Evolutionary conservation across 2,797 vertebrate species (phyloP).

Genomic region (Danio albolineatus): DNA sequence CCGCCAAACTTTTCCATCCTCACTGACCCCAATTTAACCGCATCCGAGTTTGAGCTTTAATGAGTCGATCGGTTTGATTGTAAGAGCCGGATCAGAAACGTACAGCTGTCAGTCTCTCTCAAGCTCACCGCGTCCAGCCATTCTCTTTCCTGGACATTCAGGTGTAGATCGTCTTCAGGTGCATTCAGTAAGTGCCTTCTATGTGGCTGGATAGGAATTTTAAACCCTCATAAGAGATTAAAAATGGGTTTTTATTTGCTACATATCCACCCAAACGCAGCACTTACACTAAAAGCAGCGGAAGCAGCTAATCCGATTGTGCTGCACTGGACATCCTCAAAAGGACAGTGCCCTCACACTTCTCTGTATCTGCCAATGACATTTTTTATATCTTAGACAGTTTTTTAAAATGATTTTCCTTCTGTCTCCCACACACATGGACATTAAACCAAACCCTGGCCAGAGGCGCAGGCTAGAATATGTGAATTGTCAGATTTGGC

Average conservation of each 20-base stretch:
- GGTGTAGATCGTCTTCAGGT: conserved; percentile 19
- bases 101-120: conserved; percentile 11
- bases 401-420: background rate
- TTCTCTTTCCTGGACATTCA: conserved; percentile 14
- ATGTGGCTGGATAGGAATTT: conserved; percentile 38
- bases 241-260: conserved; percentile 46
- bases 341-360: conserved; percentile 5
- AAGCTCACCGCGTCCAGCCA: background rate
- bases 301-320: conserved; percentile 34
- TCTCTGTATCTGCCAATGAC: background rate
- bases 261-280: conserved; percentile 23
- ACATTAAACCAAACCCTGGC: conserved; percentile 3
- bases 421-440: conserved; percentile 12
- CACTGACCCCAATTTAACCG: conserved; percentile 52
- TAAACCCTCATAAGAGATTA: conserved; percentile 48
- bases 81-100: background rate
- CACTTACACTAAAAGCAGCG: conserved; percentile 46
- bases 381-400: background rate
- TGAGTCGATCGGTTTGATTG: conserved; percentile 12
- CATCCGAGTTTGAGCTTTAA: conserved; percentile 20
- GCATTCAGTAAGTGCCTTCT: conserved; percentile 42
- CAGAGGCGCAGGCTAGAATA: conserved; percentile 34
- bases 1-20: conserved; percentile 42
- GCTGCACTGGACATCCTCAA: conserved; percentile 23
- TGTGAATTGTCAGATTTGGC: conserved; percentile 39